Percentiles rank a stretch among this genome's conserved stretches.
Evolutionary conservation across 2,888 invertebrate genomes (phyloP).

Genomic region (Lathronympha strigana): DNA sequence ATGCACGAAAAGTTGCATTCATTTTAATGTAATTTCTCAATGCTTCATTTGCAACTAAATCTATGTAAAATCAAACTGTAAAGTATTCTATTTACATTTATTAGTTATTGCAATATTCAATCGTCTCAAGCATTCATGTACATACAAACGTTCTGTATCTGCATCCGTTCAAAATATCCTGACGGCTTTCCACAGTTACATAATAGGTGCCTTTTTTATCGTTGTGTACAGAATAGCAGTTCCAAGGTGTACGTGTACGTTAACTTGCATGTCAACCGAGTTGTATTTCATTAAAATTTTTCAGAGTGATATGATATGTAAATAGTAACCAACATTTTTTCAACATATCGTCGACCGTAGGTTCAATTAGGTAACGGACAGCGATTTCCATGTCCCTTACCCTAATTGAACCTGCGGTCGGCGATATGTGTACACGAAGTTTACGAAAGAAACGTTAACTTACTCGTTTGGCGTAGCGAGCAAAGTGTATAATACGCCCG

Average conservation of each 20-base stretch:
- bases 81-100: constrained; percentile 3
- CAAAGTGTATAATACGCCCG: constrained; percentile 20
- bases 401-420: too few relatives aligned
- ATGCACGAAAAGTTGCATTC: neutral
- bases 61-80: constrained; percentile 23
- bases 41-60: neutral
- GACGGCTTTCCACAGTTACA: neutral
- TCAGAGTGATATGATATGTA: too few relatives aligned
- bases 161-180: too few relatives aligned
- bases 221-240: too few relatives aligned
- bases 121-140: constrained; percentile 6
- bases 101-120: neutral
- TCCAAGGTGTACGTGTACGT: too few relatives aligned
- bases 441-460: neutral
- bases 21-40: neutral
- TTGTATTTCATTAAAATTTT: too few relatives aligned
- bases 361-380: too few relatives aligned
- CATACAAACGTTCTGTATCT: constrained; percentile 34
- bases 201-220: neutral
- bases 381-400: too few relatives aligned
- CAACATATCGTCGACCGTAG: too few relatives aligned
- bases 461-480: neutral
- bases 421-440: neutral
- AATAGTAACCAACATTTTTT: too few relatives aligned
- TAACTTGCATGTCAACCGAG: too few relatives aligned